Evolutionary conservation across 2,888 invertebrate species (phyloP).

Genomic region (Oligia strigilis): DNA sequence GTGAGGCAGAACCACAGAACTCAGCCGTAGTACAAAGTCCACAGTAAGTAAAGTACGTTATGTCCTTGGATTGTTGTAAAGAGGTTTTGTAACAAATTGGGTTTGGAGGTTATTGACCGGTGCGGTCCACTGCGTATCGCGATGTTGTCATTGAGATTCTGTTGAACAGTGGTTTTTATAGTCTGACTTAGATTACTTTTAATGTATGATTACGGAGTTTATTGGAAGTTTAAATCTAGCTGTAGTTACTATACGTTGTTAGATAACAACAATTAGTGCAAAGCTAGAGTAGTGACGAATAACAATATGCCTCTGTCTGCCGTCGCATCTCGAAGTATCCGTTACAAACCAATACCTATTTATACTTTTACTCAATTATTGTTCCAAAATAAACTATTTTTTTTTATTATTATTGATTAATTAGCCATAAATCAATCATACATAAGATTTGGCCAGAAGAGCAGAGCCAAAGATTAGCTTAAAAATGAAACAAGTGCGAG

Average conservation of each 20-base stretch:
- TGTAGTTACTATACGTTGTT: not conserved
- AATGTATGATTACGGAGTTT: slow-evolving; percentile 26
- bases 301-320: not conserved
- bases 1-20: slow-evolving; percentile 76
- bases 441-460: not conserved
- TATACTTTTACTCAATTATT: not conserved
- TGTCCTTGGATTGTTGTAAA: slow-evolving; percentile 60
- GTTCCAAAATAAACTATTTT: too few species aligned
- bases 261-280: not conserved
- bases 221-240: not conserved
- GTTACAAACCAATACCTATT: not conserved
- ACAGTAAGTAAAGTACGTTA: slow-evolving; percentile 58
- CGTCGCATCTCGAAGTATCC: not conserved
- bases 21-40: slow-evolving; percentile 42
- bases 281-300: not conserved
- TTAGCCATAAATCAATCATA: not conserved
- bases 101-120: slow-evolving; percentile 54
- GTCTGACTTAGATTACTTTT: slow-evolving; percentile 38
- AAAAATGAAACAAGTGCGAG: too few species aligned
- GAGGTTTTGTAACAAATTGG: slow-evolving; percentile 50
- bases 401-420: not conserved
- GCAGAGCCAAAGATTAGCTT: too few species aligned
- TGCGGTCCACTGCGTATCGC: slow-evolving; percentile 47
- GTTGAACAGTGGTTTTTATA: slow-evolving; percentile 45
- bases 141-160: slow-evolving; percentile 58